Evolutionary conservation across 1,140 invertebrate species (phyloP), one percentile per base, ranked within the genome.

Genomic region (Nephila pilipes): DNA sequence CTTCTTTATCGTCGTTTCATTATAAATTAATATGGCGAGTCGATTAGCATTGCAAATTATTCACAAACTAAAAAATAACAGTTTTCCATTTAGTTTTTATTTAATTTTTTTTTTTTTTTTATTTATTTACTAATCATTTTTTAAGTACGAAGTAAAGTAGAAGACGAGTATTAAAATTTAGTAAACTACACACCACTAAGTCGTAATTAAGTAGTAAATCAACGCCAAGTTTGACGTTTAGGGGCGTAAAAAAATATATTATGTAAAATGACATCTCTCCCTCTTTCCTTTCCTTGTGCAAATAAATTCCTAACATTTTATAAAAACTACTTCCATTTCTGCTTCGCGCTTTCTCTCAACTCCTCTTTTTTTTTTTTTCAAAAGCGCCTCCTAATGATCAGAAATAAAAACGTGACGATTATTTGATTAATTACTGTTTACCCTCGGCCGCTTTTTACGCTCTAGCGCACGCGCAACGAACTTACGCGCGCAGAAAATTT

Each of bases 361-460:
- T 60, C 2, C 10, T 2, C n/a, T 32, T 20, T 90, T 63, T 83
- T 90, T 90, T 90, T 81, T n/a, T 75, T 18, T 18, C 12, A 16
- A 36, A 20, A 75, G 69, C 69, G 29, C 69, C 69, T 38, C 81
- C 81, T 83, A 83, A 83, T 55, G 81, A 83, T 83, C n/a, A 55
- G 46, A 83, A 83, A 92, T 92, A 93, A 93, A 93, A 93, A 87
- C 91, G 36, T 80, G 91, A 38, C 65, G 83, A 93, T 93, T 93
- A 93, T 93, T 93, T 93, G 91, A 93, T 93, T 93, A 93, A 93
- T 93, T 93, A 93, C 91, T 85, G 85, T 93, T 93, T 92, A 92
- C 57, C 81, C 79, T 85, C 79, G 32, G 38, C 81, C 60, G 65
- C 58, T 75, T 93, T 75, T 79, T 87, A 32, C 85, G 57, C 85